Conservation (phyloP, 1,140 invertebrate genomes). For the Bombus balteatus region DNA sequence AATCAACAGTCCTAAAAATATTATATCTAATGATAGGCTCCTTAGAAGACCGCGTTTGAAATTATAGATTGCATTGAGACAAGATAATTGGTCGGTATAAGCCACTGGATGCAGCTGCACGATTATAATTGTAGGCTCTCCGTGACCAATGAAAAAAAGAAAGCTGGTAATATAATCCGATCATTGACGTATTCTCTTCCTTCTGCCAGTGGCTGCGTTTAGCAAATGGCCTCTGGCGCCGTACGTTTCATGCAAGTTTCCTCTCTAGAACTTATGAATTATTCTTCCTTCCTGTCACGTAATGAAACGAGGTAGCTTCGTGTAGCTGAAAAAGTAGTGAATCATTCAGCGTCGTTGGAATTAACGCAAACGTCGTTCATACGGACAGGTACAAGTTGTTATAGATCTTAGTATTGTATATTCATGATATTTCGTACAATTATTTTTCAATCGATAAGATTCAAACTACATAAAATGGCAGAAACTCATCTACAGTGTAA, state of each 20-base stretch:
- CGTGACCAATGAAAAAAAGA: conserved; percentile 49
- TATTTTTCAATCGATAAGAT: neutral
- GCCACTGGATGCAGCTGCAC: conserved; percentile 67
- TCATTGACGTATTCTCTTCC: conserved; percentile 55
- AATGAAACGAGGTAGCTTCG: neutral
- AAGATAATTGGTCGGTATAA: conserved; percentile 70
- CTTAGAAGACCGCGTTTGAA: conserved; percentile 52
- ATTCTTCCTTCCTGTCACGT: neutral
- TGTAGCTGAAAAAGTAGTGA: neutral
- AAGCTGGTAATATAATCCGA: conserved; percentile 56
- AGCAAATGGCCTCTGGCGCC: conserved; percentile 30
- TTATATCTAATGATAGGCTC: conserved; percentile 74
- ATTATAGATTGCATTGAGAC: conserved; percentile 73
- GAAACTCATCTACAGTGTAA: too few species aligned
- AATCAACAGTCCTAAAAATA: conserved; percentile 73
- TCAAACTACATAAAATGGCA: too few species aligned
- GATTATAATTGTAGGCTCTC: conserved; percentile 73
- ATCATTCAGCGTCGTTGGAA: neutral
- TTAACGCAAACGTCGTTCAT: neutral
- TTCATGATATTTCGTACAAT: neutral
- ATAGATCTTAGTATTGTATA: neutral
- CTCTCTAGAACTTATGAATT: neutral
- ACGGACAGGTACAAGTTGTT: neutral
- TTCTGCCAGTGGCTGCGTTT: conserved; percentile 30
- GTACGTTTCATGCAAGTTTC: conserved; percentile 6